Evolutionary conservation across 2,888 invertebrate species (phyloP), one percentile per base, ranked within the genome.

Genomic region (Dexiosoma caninum): DNA sequence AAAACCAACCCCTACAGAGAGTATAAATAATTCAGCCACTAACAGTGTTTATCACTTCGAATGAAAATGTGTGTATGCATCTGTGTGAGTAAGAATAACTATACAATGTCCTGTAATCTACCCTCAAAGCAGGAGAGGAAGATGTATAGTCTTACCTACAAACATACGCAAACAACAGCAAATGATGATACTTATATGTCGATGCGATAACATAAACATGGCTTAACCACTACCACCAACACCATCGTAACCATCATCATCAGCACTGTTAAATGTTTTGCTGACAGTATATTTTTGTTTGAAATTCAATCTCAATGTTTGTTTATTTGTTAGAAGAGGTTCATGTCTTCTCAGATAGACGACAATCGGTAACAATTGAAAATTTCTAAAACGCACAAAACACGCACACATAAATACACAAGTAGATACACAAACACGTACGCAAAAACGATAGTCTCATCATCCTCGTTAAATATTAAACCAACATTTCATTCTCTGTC

Each of bases 351-450:
- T 78, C 81, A 78, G 77, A 78, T 78, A 78, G 70, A 78, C 77
- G 86, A 87, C 87, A 86, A 86, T 86, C 85, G 86, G 85, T 86
- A 75, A 79, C 77, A 78, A 82, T 78, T 76, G 74, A 71, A 76
- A 78, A 71, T 35, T 49, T 35, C 37, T 21, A 19, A 49, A 64
- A 59, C 51, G 64, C 30, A 53, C 32, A 35, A n/a, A n/a, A 46
- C 32, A 32, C 44, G 51, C n/a, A 55, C 32, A 44, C 53, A 57
- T 30, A 60, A 12, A 35, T 16, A 40, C 44, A 46, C 21, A 46
- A 44, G 14, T 12, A 51, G 19, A 44, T 16, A 8, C 10, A 35
- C 35, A 49, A 16, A 37, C 6, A 37, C 30, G 55, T 32, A 51
- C 21, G 9, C 35, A 16, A 8, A 35, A 19, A 35, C 70, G 32